Base-by-base conservation (phyloP, 2,113 vertebrate genomes). In the Ondatra zibethicus region DNA sequence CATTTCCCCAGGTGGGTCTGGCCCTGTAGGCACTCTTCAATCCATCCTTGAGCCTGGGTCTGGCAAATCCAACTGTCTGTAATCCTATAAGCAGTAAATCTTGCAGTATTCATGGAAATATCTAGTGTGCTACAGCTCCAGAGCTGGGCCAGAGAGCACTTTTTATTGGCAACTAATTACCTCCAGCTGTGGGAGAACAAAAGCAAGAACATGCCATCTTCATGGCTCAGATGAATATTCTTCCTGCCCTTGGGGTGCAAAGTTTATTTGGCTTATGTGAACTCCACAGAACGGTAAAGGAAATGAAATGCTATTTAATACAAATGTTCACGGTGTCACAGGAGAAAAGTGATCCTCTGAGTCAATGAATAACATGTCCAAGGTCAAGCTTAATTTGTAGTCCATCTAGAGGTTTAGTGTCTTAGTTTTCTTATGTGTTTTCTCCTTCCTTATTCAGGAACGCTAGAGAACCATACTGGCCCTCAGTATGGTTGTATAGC, bases 141-240 rank as follows among this genome's bases (percentile, higher is more conserved):
- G 95, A 76, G 55, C 93, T 92, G 85, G 68, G 47, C 94, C 52
- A 39, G 85, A 73, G 75, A 68, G 19, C 58, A 12, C 58, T 91
- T 89, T 92, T 97, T 92, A 91, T 96, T 96, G 88, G 66, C 86
- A 52, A 84, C 96, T 95, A 97, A 97, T 97, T 92, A 82, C 82
- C 73, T 97, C 88, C 96, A 97, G 91, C 78, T 92, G 39, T 75
- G 95, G 50, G 68, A 94, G 21, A 94, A n/a, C 82, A 93, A 96
- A 92, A 84, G 76, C 14, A 84, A 84, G 55, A 90, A n/a, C 14
- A 66, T 31, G 88, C n/a, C 33, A 88, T 47, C 70, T 75, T 77
- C 39, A 77, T 85, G 61, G n/a, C 9, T 76, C 90, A 50, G 68
- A 89, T 70, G 50, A 86, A 75, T 42, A 12, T 55, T 63, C 58